Percentiles rank a stretch among this genome's conserved stretches.
These are phyloP conservation scores for Cynopterus brachyotis DNA, from an alignment of 2,113 vertebrate species.

Conservation along the genomic window DNA sequence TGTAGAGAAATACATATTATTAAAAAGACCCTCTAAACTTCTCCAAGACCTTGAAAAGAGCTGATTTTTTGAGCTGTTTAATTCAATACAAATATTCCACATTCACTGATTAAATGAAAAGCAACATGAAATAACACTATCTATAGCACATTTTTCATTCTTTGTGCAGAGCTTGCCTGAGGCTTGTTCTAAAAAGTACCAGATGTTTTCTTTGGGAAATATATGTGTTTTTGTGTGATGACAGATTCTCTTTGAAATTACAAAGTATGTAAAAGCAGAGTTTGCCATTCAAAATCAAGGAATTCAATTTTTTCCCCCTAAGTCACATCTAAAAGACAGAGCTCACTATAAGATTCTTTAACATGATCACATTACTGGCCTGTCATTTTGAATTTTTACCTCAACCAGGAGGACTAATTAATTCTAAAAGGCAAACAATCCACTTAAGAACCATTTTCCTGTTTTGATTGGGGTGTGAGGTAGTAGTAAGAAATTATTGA, in stretches of 20 bases:
- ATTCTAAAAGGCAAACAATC: constrained; percentile 39
- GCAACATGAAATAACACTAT: constrained; percentile 82
- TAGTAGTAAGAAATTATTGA: neutral
- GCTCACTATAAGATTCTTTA: constrained; percentile 66
- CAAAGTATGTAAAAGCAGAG: constrained; percentile 84
- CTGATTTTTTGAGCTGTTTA: constrained; percentile 77
- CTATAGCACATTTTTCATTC: constrained; percentile 86
- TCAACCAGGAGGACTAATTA: constrained; percentile 41
- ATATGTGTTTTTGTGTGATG: constrained; percentile 87
- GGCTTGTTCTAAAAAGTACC: constrained; percentile 87
- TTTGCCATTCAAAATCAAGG: constrained; percentile 86
- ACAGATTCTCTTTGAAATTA: constrained; percentile 89
- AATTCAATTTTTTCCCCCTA: constrained; percentile 84
- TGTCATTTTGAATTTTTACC: constrained; percentile 68
- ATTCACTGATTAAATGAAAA: constrained; percentile 83
- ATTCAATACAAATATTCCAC: constrained; percentile 79
- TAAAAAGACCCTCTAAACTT: neutral
- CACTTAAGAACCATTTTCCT: constrained; percentile 28
- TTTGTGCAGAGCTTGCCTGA: constrained; percentile 82
- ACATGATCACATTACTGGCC: constrained; percentile 17
- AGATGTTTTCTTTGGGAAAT: constrained; percentile 86
- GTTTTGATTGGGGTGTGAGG: neutral
- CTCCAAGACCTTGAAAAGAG: constrained; percentile 58
- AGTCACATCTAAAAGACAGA: constrained; percentile 80
- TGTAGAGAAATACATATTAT: neutral